Percentiles rank a stretch among this genome's conserved stretches.
These are phyloP conservation scores for Synanthedon andrenaeformis DNA, from an alignment of 2,888 invertebrate genomes.

Conservation along the genomic window DNA sequence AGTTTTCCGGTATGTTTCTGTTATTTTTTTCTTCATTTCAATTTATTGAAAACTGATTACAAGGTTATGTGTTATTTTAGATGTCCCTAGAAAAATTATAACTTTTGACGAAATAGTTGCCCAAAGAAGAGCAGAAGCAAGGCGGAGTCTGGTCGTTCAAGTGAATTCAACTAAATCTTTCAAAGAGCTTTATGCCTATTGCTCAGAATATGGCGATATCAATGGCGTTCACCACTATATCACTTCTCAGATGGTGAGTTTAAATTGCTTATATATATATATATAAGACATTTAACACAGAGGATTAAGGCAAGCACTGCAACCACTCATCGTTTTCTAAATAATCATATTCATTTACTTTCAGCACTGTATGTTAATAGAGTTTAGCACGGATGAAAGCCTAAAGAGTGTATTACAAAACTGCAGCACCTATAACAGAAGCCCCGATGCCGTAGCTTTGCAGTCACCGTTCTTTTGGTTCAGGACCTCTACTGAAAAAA, in stretches of 20 bases:
- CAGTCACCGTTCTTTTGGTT: slow-evolving; percentile 82
- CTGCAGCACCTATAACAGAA: slow-evolving; percentile 70
- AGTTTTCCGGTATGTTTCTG: slow-evolving; percentile 36
- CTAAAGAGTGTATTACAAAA: slow-evolving; percentile 66
- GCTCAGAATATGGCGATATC: slow-evolving; percentile 75
- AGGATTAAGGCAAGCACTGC: too few relatives aligned
- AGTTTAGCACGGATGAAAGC: slow-evolving; percentile 71
- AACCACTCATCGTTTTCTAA: too few relatives aligned
- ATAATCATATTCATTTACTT: slow-evolving; percentile 9
- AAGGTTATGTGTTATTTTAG: slow-evolving; percentile 52
- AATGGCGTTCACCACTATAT: slow-evolving; percentile 76
- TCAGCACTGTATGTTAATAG: slow-evolving; percentile 81
- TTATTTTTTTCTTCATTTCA: slow-evolving; percentile 1
- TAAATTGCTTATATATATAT: not conserved
- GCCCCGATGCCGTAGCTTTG: slow-evolving; percentile 72
- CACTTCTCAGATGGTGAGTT: slow-evolving; percentile 45
- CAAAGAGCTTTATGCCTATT: slow-evolving; percentile 76
- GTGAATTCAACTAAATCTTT: slow-evolving; percentile 79
- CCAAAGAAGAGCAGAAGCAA: slow-evolving; percentile 74
- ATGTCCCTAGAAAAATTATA: slow-evolving; percentile 35
- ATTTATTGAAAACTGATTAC: slow-evolving; percentile 12
- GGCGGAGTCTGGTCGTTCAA: slow-evolving; percentile 79
- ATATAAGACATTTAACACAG: not conserved
- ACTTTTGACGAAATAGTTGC: slow-evolving; percentile 72
- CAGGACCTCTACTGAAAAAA: slow-evolving; percentile 47